phyloP scores from a whole-genome alignment of 1,140 invertebrate species.

The Nephotettix cincticeps region DNA sequence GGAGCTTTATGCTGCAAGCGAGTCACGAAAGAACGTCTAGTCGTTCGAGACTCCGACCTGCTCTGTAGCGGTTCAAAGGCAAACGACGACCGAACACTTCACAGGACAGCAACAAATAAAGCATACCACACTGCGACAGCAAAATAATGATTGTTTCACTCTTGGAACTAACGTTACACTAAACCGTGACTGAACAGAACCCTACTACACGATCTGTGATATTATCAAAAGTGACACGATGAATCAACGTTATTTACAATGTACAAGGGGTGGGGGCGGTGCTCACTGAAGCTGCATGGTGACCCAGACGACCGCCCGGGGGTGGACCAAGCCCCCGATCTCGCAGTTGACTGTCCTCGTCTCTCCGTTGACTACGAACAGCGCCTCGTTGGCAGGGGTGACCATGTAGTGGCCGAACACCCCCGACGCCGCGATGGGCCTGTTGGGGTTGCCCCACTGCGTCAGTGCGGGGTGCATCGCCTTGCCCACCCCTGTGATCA shows the following conservation, averaged over 20 bases:
- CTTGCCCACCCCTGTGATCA: slow-evolving; percentile 71
- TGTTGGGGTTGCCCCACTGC: slow-evolving; percentile 66
- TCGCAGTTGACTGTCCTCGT: slow-evolving; percentile 76
- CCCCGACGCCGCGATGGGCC: slow-evolving; percentile 66
- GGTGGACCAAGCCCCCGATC: slow-evolving; percentile 66
- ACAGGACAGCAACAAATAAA: slow-evolving; percentile 14
- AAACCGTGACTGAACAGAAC: not conserved
- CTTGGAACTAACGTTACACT: not conserved
- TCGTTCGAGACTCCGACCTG: no score
- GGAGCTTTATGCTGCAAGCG: no score
- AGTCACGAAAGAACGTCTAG: no score
- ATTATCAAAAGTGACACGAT: slow-evolving; percentile 5
- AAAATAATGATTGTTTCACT: slow-evolving; percentile 22
- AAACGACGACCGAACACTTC: not conserved
- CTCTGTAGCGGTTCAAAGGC: not conserved
- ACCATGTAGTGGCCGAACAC: slow-evolving; percentile 76
- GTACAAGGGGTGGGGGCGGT: not conserved
- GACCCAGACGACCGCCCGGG: slow-evolving; percentile 66
- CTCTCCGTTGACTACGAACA: slow-evolving; percentile 73
- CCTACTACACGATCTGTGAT: not conserved
- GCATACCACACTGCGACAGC: slow-evolving; percentile 15
- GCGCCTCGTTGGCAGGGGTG: slow-evolving; percentile 67
- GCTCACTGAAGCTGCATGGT: slow-evolving; percentile 46
- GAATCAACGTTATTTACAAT: slow-evolving; percentile 13
- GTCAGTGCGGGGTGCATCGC: slow-evolving; percentile 57